A percentile compares a stretch with the other conserved stretches of the same genome.
Evolutionary conservation across 64 coral and sea anemone genomes (phyloP).

Genomic region (Astreopora myriophthalma): DNA sequence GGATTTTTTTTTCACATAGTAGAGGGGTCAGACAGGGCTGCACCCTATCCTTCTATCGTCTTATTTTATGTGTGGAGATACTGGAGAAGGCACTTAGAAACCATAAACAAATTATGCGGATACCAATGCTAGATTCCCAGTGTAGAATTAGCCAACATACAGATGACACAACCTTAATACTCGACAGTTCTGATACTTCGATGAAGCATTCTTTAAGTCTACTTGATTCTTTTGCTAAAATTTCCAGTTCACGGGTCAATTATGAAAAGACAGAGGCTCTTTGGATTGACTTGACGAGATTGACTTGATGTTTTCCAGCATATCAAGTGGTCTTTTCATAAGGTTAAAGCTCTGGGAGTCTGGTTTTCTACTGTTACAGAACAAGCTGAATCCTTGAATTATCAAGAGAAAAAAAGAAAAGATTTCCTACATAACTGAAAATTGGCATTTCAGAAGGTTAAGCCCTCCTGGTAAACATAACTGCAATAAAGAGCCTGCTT

Average conservation of each 20-base stretch:
- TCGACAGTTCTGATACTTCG: background rate
- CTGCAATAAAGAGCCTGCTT: background rate
- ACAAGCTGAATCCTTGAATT: background rate
- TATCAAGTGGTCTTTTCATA: background rate
- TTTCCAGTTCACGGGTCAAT: background rate
- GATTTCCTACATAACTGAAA: background rate
- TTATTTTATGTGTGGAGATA: background rate
- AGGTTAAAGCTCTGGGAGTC: background rate
- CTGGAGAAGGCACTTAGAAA: background rate
- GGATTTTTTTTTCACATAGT: background rate
- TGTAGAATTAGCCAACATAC: background rate
- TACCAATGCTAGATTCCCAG: background rate
- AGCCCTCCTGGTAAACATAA: background rate
- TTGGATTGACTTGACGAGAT: background rate
- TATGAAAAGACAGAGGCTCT: background rate
- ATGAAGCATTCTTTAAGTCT: background rate
- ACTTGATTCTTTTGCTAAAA: background rate
- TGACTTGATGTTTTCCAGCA: background rate
- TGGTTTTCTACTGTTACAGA: background rate
- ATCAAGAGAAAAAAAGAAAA: background rate
- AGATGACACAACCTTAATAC: background rate
- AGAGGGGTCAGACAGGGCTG: background rate
- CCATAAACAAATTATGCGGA: background rate
- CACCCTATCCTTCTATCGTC: background rate
- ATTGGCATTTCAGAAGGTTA: background rate